phyloP scores from a whole-genome alignment of 1,140 invertebrate species.

The Microvelia longipes region DNA sequence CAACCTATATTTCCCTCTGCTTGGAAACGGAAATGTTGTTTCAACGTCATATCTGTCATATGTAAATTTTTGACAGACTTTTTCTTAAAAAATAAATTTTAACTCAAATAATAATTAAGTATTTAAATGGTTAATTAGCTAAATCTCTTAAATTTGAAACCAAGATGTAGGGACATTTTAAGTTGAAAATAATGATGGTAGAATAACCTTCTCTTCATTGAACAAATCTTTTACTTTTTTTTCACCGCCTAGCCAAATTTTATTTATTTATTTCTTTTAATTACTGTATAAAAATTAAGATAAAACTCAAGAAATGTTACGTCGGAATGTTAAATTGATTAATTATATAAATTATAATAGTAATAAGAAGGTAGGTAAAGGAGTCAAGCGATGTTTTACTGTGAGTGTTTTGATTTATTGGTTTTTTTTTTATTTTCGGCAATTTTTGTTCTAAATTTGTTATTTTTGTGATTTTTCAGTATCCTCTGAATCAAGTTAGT shows the following conservation, averaged over 20 bases:
- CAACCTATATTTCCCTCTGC: too few species aligned
- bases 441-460: not conserved
- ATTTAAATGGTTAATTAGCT: too few species aligned
- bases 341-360: not conserved
- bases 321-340: not conserved
- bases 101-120: too few species aligned
- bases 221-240: not conserved
- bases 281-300: not conserved
- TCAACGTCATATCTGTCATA: too few species aligned
- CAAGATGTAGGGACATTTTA: not conserved
- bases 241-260: not conserved
- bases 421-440: not conserved
- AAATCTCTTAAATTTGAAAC: too few species aligned
- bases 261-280: not conserved
- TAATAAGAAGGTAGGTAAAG: not conserved
- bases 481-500: not conserved
- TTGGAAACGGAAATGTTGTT: too few species aligned
- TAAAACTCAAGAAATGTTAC: not conserved
- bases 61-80: too few species aligned
- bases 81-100: too few species aligned
- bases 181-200: not conserved
- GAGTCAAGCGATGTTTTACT: not conserved
- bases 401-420: not conserved
- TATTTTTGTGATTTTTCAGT: conserved; percentile 1
- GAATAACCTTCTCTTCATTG: not conserved